phyloP scores from a whole-genome alignment of 2,797 vertebrate genomes.

The Lithobates sylvaticus region DNA sequence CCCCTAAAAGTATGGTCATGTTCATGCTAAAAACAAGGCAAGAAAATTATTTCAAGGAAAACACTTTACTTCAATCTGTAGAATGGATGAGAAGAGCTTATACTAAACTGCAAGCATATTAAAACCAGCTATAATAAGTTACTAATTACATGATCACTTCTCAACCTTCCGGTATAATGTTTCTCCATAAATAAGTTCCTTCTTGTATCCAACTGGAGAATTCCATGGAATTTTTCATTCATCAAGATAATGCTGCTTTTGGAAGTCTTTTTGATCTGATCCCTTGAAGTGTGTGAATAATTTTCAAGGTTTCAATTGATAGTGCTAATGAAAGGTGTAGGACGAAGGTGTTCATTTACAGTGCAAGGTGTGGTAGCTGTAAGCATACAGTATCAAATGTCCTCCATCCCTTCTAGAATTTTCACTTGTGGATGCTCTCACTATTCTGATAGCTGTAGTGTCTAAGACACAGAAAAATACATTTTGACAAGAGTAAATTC shows the following conservation, averaged over 20 bases:
- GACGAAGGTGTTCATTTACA: slow-evolving; percentile 23
- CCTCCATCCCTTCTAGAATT: background rate
- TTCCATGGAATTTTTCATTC: slow-evolving; percentile 23
- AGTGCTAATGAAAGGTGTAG: background rate
- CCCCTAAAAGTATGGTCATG: no score
- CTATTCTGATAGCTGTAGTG: background rate
- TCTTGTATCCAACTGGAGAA: slow-evolving; percentile 4
- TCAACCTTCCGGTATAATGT: background rate
- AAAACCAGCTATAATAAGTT: no score
- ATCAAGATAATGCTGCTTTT: background rate
- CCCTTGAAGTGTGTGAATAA: slow-evolving; percentile 17
- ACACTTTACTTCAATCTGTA: no score
- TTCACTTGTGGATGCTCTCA: background rate
- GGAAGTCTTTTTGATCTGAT: background rate
- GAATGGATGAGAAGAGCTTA: no score
- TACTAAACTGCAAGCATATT: no score
- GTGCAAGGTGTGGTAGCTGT: slow-evolving; percentile 35
- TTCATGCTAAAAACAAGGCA: no score
- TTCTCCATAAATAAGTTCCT: no score
- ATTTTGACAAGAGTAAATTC: no score
- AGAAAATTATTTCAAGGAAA: no score
- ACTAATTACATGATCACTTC: no score
- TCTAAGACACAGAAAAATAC: no score
- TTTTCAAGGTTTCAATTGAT: slow-evolving; percentile 29
- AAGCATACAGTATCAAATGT: slow-evolving; percentile 16